Conservation (phyloP, 2,113 vertebrate species). For the Oreotragus oreotragus region DNA sequence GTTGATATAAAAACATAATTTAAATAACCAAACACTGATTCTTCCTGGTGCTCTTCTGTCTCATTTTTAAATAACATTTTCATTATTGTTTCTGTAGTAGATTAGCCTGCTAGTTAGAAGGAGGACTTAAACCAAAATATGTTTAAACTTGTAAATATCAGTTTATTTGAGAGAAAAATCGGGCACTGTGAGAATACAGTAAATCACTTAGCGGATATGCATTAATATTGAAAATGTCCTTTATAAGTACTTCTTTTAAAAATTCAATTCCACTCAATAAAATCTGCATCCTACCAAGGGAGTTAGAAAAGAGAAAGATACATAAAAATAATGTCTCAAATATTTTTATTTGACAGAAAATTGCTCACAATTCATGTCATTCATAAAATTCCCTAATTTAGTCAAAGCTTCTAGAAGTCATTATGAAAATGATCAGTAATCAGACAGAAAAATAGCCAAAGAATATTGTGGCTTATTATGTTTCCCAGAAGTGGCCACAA, state of each 20-base stretch:
- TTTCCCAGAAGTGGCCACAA: neutral
- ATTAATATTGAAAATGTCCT: conserved; percentile 29
- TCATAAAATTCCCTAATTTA: neutral
- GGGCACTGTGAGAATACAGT: neutral
- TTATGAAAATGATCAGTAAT: neutral
- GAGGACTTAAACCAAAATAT: conserved; percentile 36
- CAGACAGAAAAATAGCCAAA: neutral
- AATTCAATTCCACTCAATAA: conserved; percentile 3
- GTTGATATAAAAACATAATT: conserved; percentile 33
- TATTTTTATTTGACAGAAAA: neutral
- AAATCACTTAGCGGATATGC: neutral
- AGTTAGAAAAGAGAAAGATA: conserved; percentile 1
- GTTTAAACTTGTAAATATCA: conserved; percentile 40
- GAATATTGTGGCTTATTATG: neutral
- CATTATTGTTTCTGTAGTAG: conserved; percentile 40
- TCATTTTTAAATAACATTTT: conserved; percentile 68
- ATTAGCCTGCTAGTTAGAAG: conserved; percentile 34
- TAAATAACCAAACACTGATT: conserved; percentile 25
- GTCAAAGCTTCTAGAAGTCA: neutral
- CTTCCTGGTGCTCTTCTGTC: neutral
- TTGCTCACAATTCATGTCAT: neutral
- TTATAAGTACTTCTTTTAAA: conserved; percentile 38
- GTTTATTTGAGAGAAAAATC: neutral
- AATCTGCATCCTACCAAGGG: conserved; percentile 3
- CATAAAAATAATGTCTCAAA: conserved; percentile 14